Conservation (phyloP, 2,113 vertebrate species). For the Stictonetta naevosa region DNA sequence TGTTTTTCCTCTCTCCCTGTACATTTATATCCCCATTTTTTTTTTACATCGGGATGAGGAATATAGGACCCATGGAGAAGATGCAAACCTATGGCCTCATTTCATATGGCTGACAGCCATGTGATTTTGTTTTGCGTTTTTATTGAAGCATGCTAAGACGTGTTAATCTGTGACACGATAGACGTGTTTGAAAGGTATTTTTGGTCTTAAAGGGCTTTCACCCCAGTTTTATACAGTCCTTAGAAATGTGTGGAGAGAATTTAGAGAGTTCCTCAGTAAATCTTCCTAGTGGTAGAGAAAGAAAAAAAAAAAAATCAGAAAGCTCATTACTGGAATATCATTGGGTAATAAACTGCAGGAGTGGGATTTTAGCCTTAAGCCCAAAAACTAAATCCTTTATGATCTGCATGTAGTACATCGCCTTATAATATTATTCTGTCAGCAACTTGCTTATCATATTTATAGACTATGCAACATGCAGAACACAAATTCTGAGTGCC, state of each 20-base stretch:
- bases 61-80: background rate
- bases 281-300: slow-evolving; percentile 55
- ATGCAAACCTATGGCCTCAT: background rate
- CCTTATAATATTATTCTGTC: slow-evolving; percentile 74
- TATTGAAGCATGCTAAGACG: slow-evolving; percentile 42
- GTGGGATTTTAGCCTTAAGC: slow-evolving; percentile 75
- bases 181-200: slow-evolving; percentile 45
- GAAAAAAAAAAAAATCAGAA: slow-evolving; percentile 46
- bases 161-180: background rate
- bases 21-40: background rate
- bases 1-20: background rate
- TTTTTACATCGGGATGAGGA: slow-evolving; percentile 26
- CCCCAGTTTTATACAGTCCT: slow-evolving; percentile 40
- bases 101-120: slow-evolving; percentile 32
- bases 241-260: slow-evolving; percentile 64
- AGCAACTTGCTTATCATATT: slow-evolving; percentile 74
- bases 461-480: slow-evolving; percentile 60
- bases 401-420: slow-evolving; percentile 73
- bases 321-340: slow-evolving; percentile 72
- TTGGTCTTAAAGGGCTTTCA: slow-evolving; percentile 51
- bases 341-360: slow-evolving; percentile 70
- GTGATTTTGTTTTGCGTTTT: background rate
- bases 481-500: slow-evolving; percentile 64
- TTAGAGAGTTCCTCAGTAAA: slow-evolving; percentile 74
- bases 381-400: slow-evolving; percentile 75